Base-by-base conservation (phyloP, 2,888 invertebrate genomes). In the Drosophila leonis region DNA sequence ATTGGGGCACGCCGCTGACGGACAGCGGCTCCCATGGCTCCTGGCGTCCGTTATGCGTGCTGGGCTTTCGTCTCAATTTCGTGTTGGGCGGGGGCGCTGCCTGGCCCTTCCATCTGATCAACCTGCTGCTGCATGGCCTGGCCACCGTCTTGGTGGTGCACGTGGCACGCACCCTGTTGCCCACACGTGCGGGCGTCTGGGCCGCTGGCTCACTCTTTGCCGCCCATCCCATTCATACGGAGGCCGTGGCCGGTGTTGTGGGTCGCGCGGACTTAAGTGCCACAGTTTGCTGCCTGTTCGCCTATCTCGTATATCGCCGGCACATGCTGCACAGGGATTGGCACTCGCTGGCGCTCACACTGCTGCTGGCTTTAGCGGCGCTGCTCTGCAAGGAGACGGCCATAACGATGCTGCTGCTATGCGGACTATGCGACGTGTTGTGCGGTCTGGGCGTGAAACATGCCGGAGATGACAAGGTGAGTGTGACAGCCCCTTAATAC, bases 381-480 rank as follows among this genome's bases (percentile, higher is more conserved):
- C 96, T 98, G 94, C 94, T 99, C 83, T 97, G 98, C 94, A 99
- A 98, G 94, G 99, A 99, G 94, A 98, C 98, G 60, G 98, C 98
- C 65, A 95, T 98, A 90, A 98, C 98, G 80, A 97, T 98, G 73
- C 94, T 99, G 89, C 96, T 97, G 68, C 95, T 98, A 75, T 98
- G 98, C 94, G 96, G 96, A 86, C 94, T 97, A 77, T 98, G 97
- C 94, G 98, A 99, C 94, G 94, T 97, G 91, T 93, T 96, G 80
- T 95, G 94, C 89, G 94, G 94, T 5, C 80, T 90, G 62, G 92
- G 92, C 41, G 85, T 20, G 2, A 66, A 65, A 10, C 65, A 37
- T 13, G 9, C 24, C 33, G 24, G 18, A 90, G 51, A 82, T 80
- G 76, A 94, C 90, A 95, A 95, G 95, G 95, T 95, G 41, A 73